phyloP scores from a whole-genome alignment of 2,113 vertebrate genomes.

The Neolamprologus brichardi region DNA sequence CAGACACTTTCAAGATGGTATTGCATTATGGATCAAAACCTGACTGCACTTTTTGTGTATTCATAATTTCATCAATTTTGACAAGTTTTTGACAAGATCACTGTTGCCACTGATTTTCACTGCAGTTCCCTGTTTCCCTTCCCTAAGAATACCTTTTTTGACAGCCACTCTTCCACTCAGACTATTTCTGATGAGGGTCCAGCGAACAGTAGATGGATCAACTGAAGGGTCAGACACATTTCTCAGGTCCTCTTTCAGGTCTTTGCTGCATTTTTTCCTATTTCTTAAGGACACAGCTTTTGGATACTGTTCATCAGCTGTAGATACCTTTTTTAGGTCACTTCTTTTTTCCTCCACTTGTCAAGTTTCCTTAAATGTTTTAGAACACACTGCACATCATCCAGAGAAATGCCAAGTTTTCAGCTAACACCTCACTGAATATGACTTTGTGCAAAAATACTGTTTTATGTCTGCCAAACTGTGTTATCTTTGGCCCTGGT shows the following conservation, averaged over 20 bases:
- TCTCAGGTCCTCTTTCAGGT: background rate
- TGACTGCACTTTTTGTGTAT: background rate
- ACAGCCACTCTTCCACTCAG: background rate
- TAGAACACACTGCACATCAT: background rate
- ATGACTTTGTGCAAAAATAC: background rate
- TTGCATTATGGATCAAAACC: background rate
- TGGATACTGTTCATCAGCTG: background rate
- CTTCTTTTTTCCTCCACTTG: background rate
- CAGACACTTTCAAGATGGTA: background rate
- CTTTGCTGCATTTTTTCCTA: background rate
- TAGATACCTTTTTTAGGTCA: background rate
- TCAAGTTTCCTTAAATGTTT: background rate
- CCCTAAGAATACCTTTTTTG: background rate
- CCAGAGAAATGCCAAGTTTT: background rate
- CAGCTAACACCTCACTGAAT: background rate
- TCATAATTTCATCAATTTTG: background rate
- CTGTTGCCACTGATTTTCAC: background rate
- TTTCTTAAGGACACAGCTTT: background rate
- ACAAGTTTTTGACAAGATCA: background rate
- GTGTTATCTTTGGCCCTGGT: background rate
- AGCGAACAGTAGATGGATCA: background rate
- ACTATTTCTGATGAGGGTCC: background rate
- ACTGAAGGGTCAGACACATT: background rate
- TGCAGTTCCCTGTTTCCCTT: background rate
- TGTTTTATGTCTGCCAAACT: background rate